A percentile compares a stretch with the other conserved stretches of the same genome.
These are phyloP conservation scores for Cantharis rustica DNA, from an alignment of 2,888 invertebrate species.

Conservation along the genomic window DNA sequence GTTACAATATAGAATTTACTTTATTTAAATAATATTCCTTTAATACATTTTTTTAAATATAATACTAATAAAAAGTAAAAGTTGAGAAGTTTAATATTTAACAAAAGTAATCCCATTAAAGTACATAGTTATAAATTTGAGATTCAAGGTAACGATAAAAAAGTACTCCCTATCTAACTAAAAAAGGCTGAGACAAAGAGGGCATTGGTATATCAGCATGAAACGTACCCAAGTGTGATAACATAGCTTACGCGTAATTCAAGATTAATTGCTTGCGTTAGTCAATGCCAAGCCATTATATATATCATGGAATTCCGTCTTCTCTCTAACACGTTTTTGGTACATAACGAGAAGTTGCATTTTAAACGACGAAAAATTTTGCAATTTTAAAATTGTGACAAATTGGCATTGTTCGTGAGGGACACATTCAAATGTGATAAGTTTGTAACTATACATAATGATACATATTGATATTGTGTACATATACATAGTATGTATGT, in stretches of 20 bases:
- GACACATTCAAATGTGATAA: background rate
- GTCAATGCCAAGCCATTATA: constrained; percentile 50
- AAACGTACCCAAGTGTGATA: constrained; percentile 32
- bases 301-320: constrained; percentile 46
- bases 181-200: constrained; percentile 24
- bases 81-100: constrained; percentile 14
- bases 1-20: background rate
- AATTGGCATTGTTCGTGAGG: constrained; percentile 22
- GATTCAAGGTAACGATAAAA: constrained; percentile 27
- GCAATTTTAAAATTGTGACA: constrained; percentile 38
- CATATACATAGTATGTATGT: too few relatives aligned
- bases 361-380: constrained; percentile 27
- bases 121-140: constrained; percentile 26
- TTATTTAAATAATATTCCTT: background rate
- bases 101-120: constrained; percentile 26
- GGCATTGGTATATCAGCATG: constrained; percentile 25
- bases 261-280: constrained; percentile 52
- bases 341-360: constrained; percentile 23
- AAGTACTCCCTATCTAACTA: constrained; percentile 21
- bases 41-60: background rate
- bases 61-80: background rate
- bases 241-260: constrained; percentile 47
- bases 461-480: too few relatives aligned
- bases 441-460: background rate
- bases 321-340: constrained; percentile 25